Evolutionary conservation across 2,888 invertebrate genomes (phyloP), one percentile per base, ranked within the genome.

Genomic region (Rotaria macrura): DNA sequence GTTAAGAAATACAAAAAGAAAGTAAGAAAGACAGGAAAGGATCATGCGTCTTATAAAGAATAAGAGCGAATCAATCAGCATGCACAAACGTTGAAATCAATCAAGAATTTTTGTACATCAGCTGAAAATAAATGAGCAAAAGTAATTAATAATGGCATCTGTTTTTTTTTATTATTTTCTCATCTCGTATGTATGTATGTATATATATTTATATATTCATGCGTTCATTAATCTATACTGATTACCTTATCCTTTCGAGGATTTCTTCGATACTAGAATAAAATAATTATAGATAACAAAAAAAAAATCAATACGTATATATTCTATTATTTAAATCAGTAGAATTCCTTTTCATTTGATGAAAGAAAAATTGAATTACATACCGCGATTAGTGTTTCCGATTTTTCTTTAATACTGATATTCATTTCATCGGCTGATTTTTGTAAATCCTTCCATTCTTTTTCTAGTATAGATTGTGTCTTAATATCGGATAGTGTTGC

Each of bases 371-470:
- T 1, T 49, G 1, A 49, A 49, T 23, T 52, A 12, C 17, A 52
- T 79, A 79, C 43, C 38, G 79, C 6, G 43, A 43, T 14, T 25
- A 43, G 23, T 43, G n/a, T n/a, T 43, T 79, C 40, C 7, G 43
- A 79, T 79, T 25, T 25, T 43, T 43, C 43, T 43, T 79, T 25
- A 43, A 43, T 79, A 43, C 25, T 43, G 3, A 43, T 12, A n/a
- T 40, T 7, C 10, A 79, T 79, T 43, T 79, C 79, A 25, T 79
- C 43, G 3, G 43, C 43, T 10, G 43, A 79, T 43, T 25, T 43
- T 79, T 79, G 43, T 79, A 79, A 79, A 79, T 79, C 79, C 10
- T 40, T 43, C 79, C 79, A 79, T 79, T 79, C 79, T 79, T 23
- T 79, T n/a, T 79, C 79, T 79, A 79, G 43, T 12, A 79, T 23